phyloP scores from a whole-genome alignment of 2,113 vertebrate species.

The Burhinus bistriatus region DNA sequence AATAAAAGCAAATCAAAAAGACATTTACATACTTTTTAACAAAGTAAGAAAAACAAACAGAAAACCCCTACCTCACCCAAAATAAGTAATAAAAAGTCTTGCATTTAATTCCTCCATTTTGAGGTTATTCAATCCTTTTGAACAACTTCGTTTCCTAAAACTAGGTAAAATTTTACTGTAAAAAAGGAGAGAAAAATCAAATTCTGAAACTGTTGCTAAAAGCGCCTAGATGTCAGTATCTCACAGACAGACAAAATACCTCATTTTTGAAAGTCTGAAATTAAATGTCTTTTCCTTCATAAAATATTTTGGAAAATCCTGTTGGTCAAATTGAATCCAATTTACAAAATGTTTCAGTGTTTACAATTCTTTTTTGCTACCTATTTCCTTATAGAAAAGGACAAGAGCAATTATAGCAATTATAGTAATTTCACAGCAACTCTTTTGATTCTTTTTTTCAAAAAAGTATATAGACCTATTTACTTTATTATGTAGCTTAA shows the following conservation, averaged over 20 bases:
- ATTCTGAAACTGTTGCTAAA: not conserved
- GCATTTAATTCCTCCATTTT: not conserved
- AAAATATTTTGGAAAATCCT: not conserved
- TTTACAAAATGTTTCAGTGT: not conserved
- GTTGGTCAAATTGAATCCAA: not conserved
- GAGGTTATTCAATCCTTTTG: not conserved
- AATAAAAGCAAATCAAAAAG: not conserved
- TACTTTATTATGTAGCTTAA: not conserved
- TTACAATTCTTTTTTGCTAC: not conserved
- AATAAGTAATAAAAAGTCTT: not conserved
- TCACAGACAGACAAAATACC: not conserved
- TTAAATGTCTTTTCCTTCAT: not conserved
- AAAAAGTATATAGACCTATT: not conserved
- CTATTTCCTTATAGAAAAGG: not conserved
- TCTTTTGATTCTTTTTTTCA: not conserved
- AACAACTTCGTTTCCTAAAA: not conserved
- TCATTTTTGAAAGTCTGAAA: not conserved
- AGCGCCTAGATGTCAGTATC: not conserved
- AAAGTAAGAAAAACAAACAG: not conserved
- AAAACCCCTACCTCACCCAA: not conserved
- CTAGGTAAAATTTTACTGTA: not conserved
- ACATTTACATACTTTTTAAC: not conserved
- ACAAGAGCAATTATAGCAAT: not conserved
- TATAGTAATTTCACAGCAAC: not conserved
- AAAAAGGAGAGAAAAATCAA: not conserved